Evolutionary conservation across 2,113 vertebrate species (phyloP).

Genomic region (Cyphomyrus plagiostoma): DNA sequence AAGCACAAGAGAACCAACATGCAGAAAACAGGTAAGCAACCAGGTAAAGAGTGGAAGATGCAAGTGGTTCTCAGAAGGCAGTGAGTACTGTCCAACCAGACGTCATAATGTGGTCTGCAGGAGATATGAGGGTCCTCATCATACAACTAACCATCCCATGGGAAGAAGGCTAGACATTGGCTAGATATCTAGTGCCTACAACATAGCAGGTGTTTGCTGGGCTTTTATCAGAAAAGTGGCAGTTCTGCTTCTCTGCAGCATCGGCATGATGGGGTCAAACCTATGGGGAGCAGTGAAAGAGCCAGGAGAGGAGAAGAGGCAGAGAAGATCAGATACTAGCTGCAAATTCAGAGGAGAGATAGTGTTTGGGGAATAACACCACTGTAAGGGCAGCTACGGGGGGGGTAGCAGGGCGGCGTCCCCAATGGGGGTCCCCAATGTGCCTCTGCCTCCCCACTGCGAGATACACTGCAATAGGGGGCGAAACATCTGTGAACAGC

Average conservation of each 20-base stretch:
- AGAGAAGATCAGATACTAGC: background rate
- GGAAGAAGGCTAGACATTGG: background rate
- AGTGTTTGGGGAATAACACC: background rate
- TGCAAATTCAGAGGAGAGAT: background rate
- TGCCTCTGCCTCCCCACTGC: background rate
- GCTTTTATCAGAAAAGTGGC: background rate
- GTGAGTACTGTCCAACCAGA: background rate
- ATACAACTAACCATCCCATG: background rate
- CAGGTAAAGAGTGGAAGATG: background rate
- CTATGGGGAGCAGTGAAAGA: background rate
- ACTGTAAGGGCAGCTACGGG: background rate
- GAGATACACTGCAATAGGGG: background rate
- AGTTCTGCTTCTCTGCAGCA: background rate
- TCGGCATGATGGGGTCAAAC: background rate
- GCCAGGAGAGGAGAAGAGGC: background rate
- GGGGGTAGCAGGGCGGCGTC: background rate
- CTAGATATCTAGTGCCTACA: background rate
- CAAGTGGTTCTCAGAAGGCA: background rate
- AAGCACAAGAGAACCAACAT: background rate
- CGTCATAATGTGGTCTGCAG: background rate
- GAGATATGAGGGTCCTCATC: background rate
- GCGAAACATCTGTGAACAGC: background rate
- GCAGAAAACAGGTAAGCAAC: background rate
- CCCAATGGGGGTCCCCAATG: background rate
- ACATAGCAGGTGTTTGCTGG: background rate